phyloP scores from a whole-genome alignment of 2,113 vertebrate genomes.

The Microtus richardsoni region DNA sequence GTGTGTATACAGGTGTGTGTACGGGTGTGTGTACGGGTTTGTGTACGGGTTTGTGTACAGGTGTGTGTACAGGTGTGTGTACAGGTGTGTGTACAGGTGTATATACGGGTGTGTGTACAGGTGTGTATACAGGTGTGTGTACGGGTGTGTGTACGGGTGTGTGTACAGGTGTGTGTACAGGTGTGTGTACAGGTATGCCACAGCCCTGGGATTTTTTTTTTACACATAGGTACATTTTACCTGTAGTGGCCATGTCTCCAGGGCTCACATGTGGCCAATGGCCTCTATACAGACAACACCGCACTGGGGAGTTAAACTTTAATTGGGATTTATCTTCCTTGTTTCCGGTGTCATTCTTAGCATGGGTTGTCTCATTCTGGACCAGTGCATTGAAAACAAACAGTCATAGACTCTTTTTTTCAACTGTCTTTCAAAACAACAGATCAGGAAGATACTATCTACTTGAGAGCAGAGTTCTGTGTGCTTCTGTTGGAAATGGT shows the following conservation, averaged over 20 bases:
- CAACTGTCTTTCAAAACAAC: slow-evolving; percentile 32
- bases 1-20: background rate
- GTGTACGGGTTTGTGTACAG: no score
- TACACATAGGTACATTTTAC: background rate
- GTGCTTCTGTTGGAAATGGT: background rate
- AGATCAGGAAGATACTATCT: slow-evolving; percentile 6
- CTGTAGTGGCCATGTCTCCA: background rate
- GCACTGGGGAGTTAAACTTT: background rate
- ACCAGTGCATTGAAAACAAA: slow-evolving; percentile 21
- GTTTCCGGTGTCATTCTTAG: background rate
- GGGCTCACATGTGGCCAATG: background rate
- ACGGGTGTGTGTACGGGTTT: background rate
- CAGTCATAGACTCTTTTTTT: slow-evolving; percentile 1
- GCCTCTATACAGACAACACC: background rate
- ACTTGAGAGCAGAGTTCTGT: background rate
- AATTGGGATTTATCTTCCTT: background rate
- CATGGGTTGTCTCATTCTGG: background rate
- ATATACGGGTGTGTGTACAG: background rate
- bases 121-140: background rate
- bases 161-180: background rate
- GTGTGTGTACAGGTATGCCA: background rate
- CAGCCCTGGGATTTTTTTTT: background rate
- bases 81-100: background rate
- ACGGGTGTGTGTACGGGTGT: background rate
- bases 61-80: background rate